These are phyloP conservation scores for Hydra vulgaris DNA, from an alignment of 30 jellyfish, hydroid and myxozoan genomes.

Conservation along the genomic window DNA sequence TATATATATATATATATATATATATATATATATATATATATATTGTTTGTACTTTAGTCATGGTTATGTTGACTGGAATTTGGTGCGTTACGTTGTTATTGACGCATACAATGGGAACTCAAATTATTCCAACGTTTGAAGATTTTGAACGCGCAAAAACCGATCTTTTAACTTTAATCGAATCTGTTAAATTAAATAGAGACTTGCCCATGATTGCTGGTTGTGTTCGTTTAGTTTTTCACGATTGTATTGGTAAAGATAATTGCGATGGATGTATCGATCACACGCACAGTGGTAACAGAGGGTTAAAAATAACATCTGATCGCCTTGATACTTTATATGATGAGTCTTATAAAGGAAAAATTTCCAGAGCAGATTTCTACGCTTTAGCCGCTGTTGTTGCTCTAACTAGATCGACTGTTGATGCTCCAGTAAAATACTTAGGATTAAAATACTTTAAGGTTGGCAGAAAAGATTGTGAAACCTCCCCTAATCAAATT, in stretches of 20 bases:
- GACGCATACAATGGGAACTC: not conserved
- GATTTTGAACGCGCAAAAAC: not conserved
- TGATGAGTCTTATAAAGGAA: not conserved
- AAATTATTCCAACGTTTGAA: not conserved
- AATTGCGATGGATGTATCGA: conserved; percentile 30
- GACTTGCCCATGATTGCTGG: conserved; percentile 15
- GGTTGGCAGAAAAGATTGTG: conserved; percentile 5
- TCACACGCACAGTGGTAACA: not conserved
- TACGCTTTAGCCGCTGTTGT: conserved; percentile 5
- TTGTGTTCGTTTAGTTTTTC: conserved; percentile 22
- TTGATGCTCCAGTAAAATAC: not conserved
- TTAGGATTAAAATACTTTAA: not conserved
- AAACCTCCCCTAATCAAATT: not conserved
- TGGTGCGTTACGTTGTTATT: not conserved
- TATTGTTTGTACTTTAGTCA: too few relatives aligned
- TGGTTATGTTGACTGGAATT: not conserved
- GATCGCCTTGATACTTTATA: conserved; percentile 5
- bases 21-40: too few relatives aligned
- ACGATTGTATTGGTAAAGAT: conserved; percentile 25
- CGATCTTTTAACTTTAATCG: not conserved
- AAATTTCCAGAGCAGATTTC: not conserved
- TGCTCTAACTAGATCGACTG: not conserved
- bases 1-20: too few relatives aligned
- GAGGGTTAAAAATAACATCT: conserved; percentile 2
- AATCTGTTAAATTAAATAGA: not conserved